Evolutionary conservation across 92 coral and sea anemone genomes (phyloP), one percentile per base, ranked within the genome.

Genomic region (Parazoanthus darwini): DNA sequence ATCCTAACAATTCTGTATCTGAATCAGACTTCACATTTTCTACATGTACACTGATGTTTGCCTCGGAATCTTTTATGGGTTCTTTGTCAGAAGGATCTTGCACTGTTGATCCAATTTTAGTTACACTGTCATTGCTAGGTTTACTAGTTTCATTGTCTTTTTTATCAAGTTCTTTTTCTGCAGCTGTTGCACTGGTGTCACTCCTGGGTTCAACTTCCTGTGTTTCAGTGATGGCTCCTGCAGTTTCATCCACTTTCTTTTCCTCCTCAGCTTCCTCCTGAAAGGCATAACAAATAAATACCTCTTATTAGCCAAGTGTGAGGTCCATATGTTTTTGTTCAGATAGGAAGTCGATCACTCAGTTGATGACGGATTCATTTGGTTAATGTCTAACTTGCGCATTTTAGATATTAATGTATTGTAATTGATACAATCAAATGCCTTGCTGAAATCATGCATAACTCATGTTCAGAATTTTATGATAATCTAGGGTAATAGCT

Each of bases 261-360:
- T 38, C 77, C 23, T 88, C 63, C 66, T 65, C 86, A 77, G 4
- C 86, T 59, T 77, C 63, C 54, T 78, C 48, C 86, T 77, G 68
- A 43, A 79, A 36, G 33, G 33, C 33, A 29, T 29, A 29, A 29
- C 33, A 29, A 29, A 29, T 29, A 29, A 29, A 29, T 29, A 29
- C 33, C 33, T 29, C 33, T 29, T 29, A 29, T 29, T 29, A 29
- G 33, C 33, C 33, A 29, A 29, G 33, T 29, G 33, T 29, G 33
- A 29, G 33, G 33, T 29, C 33, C 33, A 29, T 29, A 29, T 29
- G 0, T 29, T 29, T 29, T 29, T 29, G 33, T 29, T 29, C 33
- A 29, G 33, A 29, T 29, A 29, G 33, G 33, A 29, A 29, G 33
- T 29, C 0, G 33, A 29, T 29, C 33, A 29, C 33, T 29, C 33